A percentile compares a stretch with the other conserved stretches of the same genome.
Conservation (phyloP, 1,140 invertebrate species). For the Euwallacea fornicatus region DNA sequence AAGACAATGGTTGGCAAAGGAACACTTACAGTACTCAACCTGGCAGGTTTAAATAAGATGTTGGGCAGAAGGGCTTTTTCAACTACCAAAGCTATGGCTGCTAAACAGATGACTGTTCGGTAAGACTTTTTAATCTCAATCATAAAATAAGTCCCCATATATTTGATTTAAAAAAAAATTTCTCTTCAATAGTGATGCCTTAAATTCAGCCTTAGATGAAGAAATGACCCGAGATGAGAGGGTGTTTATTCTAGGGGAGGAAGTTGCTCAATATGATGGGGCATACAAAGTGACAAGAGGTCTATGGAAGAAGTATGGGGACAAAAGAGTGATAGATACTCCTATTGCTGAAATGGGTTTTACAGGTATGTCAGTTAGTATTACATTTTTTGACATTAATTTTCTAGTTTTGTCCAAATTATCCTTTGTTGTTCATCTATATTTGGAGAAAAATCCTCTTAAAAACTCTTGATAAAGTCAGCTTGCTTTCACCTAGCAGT, state of each 20-base stretch:
- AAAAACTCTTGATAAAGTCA: too few species aligned
- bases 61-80: slow-evolving; percentile 56
- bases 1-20: slow-evolving; percentile 19
- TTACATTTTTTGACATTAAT: neutral
- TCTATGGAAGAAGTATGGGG: slow-evolving; percentile 98
- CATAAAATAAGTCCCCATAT: neutral
- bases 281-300: slow-evolving; percentile 95
- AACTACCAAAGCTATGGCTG: slow-evolving; percentile 59
- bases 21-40: slow-evolving; percentile 23
- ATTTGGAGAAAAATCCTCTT: too few species aligned
- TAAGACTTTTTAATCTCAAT: slow-evolving; percentile 7
- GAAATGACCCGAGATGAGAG: slow-evolving; percentile 93
- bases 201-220: slow-evolving; percentile 96
- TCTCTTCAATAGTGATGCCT: slow-evolving; percentile 77
- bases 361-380: slow-evolving; percentile 65
- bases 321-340: slow-evolving; percentile 95
- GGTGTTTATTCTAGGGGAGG: slow-evolving; percentile 92
- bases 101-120: slow-evolving; percentile 81
- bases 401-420: too few species aligned
- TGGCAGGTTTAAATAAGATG: slow-evolving; percentile 26
- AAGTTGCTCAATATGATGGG: slow-evolving; percentile 98
- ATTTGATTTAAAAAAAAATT: too few species aligned
- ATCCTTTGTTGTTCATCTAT: too few species aligned
- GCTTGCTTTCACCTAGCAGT: too few species aligned
- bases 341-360: slow-evolving; percentile 99